phyloP scores from a whole-genome alignment of 2,797 vertebrate species.

The Cryptoprocta ferox region DNA sequence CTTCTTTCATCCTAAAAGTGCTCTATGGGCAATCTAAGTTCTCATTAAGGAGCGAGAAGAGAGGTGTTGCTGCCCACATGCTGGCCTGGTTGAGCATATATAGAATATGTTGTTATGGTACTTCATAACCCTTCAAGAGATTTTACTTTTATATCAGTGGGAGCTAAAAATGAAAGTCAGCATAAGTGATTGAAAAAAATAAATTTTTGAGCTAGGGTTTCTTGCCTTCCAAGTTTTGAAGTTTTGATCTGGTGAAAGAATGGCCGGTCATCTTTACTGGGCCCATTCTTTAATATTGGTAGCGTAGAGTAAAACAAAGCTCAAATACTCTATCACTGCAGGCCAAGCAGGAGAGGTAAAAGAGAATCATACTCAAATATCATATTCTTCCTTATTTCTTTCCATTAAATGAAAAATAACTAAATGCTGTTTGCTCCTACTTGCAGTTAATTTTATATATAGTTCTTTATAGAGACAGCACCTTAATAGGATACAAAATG shows the following conservation, averaged over 20 bases:
- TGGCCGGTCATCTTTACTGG: background rate
- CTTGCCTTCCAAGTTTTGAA: conserved; percentile 21
- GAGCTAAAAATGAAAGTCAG: conserved; percentile 3
- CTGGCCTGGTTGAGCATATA: background rate
- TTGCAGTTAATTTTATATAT: background rate
- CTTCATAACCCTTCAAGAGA: conserved; percentile 18
- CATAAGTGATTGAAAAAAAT: conserved; percentile 37
- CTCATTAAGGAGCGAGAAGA: background rate
- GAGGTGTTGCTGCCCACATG: background rate
- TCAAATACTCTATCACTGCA: background rate
- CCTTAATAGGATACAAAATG: background rate
- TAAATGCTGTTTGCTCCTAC: background rate
- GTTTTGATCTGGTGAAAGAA: background rate
- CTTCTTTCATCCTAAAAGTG: background rate
- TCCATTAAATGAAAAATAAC: background rate
- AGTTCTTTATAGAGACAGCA: conserved; percentile 18
- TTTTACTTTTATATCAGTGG: background rate
- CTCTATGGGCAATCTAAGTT: background rate
- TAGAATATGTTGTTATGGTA: background rate
- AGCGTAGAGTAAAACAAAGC: background rate
- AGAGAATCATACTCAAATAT: background rate
- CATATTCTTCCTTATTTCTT: background rate
- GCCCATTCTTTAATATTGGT: background rate
- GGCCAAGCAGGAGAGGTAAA: background rate
- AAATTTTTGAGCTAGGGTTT: background rate